phyloP scores from a whole-genome alignment of 2,888 invertebrate species.

The Coecobrya sp. region DNA sequence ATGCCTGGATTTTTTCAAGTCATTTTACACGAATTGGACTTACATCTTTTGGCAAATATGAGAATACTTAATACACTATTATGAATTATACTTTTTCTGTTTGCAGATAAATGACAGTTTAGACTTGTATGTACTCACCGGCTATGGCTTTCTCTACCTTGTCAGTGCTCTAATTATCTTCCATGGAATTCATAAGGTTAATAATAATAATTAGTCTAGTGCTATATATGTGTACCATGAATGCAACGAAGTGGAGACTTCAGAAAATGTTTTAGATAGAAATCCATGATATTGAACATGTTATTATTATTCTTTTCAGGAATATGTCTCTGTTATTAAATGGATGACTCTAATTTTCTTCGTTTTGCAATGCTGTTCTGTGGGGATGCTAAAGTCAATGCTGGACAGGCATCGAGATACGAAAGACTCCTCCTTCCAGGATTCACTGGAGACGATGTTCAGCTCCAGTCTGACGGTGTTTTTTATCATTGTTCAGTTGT shows the following conservation, averaged over 20 bases:
- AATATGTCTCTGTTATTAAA: conserved; percentile 78
- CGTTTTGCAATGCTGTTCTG: conserved; percentile 77
- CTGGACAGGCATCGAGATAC: conserved; percentile 72
- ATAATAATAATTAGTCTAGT: not conserved
- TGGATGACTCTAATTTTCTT: conserved; percentile 81
- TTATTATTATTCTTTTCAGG: conserved; percentile 63
- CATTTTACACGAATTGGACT: not conserved
- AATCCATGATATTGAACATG: not conserved
- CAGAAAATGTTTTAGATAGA: not conserved
- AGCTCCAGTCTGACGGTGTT: conserved; percentile 82
- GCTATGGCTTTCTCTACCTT: conserved; percentile 79
- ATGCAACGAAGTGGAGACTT: not conserved
- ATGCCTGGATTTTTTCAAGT: not conserved
- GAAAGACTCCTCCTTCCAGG: conserved; percentile 59
- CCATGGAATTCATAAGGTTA: conserved; percentile 82
- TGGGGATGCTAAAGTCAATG: conserved; percentile 77
- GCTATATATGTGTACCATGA: not conserved
- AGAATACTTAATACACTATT: too few species aligned
- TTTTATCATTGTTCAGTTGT: conserved; percentile 80
- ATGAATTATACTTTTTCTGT: not conserved
- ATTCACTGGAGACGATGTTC: conserved; percentile 74
- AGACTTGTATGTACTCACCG: conserved; percentile 75
- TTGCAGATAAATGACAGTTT: conserved; percentile 67
- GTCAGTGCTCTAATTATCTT: conserved; percentile 76
- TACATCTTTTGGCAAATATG: not conserved